Evolutionary conservation across 2,888 invertebrate species (phyloP).

Genomic region (Patella pellucida): DNA sequence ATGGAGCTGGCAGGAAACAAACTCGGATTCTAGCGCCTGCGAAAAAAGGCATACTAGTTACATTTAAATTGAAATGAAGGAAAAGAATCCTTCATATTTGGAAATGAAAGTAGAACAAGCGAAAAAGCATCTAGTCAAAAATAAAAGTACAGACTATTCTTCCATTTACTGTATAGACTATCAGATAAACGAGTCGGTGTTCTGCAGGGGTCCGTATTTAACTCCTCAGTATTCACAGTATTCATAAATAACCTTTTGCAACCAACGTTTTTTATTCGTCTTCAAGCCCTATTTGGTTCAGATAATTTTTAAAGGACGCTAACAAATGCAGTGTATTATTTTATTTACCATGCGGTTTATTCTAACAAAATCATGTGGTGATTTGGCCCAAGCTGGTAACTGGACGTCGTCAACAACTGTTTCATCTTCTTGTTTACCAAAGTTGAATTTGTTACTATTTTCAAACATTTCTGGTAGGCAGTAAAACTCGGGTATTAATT

Average conservation of each 20-base stretch:
- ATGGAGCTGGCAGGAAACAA: conserved; percentile 98
- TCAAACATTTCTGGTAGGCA: conserved; percentile 99
- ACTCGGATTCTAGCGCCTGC: conserved; percentile 96
- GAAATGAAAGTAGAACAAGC: not conserved
- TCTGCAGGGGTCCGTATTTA: too few species aligned
- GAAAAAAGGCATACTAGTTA: conserved; percentile 20
- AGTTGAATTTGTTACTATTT: conserved; percentile 86
- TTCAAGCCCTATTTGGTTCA: too few species aligned
- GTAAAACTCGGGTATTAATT: conserved; percentile 98
- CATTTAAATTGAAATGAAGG: not conserved
- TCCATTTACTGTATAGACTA: too few species aligned
- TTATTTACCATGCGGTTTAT: conserved; percentile 90
- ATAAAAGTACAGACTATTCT: not conserved
- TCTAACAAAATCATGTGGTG: conserved; percentile 97
- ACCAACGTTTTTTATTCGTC: too few species aligned
- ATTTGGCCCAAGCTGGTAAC: conserved; percentile 93
- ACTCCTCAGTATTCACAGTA: too few species aligned
- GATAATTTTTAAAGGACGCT: too few species aligned
- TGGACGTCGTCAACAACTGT: conserved; percentile 88
- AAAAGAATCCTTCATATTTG: not conserved
- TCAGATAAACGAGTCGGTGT: too few species aligned
- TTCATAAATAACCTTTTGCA: too few species aligned
- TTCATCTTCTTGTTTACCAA: conserved; percentile 91
- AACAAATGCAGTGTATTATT: too few species aligned
- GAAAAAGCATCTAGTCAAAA: too few species aligned